These are phyloP conservation scores for Meteorus cinctellus DNA, from an alignment of 2,888 invertebrate genomes.

Conservation along the genomic window DNA sequence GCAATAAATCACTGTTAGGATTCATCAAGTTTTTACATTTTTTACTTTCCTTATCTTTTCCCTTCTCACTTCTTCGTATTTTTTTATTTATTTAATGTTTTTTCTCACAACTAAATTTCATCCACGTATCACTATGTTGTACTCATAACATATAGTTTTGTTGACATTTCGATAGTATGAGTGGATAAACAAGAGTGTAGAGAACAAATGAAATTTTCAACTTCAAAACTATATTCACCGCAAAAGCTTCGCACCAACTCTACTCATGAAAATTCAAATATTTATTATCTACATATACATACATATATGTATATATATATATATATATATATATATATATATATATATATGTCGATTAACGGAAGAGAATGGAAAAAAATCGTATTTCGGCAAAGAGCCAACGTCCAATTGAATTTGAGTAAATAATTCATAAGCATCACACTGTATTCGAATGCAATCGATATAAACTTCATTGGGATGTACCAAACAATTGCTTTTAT, in stretches of 20 bases:
- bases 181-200: neutral
- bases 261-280: neutral
- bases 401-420: neutral
- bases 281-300: neutral
- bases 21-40: neutral
- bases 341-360: neutral
- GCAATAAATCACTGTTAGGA: neutral
- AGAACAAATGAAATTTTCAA: neutral
- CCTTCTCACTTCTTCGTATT: too few species aligned
- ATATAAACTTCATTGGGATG: neutral
- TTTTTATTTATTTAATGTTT: neutral
- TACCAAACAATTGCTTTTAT: too few species aligned
- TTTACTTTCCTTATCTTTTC: neutral
- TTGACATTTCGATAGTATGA: neutral
- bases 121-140: neutral
- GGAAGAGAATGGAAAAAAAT: neutral
- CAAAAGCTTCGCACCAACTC: neutral
- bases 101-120: neutral
- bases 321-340: neutral
- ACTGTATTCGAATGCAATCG: neutral
- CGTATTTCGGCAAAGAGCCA: neutral
- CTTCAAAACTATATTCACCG: neutral
- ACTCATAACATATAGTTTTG: neutral
- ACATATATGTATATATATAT: neutral
- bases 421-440: neutral